A percentile compares a stretch with the other conserved stretches of the same genome.
These are phyloP conservation scores for Oegoconia quadripuncta DNA, from an alignment of 2,888 invertebrate genomes.

Conservation along the genomic window DNA sequence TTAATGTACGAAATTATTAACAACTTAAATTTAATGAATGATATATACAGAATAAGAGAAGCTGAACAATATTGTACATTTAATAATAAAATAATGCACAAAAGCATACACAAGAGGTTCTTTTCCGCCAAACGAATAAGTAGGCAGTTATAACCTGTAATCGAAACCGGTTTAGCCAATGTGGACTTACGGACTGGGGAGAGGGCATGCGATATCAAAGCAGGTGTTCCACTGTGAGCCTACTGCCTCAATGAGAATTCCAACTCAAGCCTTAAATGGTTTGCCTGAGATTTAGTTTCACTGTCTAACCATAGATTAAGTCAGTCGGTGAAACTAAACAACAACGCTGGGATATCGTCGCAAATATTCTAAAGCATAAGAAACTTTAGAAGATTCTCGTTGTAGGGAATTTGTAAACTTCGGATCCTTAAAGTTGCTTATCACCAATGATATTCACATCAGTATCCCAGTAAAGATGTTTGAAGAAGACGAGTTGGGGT, in stretches of 20 bases:
- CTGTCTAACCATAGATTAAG: conserved; percentile 18
- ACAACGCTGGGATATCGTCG: background rate
- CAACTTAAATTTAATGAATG: background rate
- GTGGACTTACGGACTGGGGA: conserved; percentile 69
- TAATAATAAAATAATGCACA: conserved; percentile 47
- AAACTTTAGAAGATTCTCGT: too few species aligned
- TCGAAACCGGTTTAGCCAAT: conserved; percentile 74
- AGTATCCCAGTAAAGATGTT: conserved; percentile 47
- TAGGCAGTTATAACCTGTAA: conserved; percentile 75
- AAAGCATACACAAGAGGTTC: conserved; percentile 55
- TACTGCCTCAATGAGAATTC: conserved; percentile 74
- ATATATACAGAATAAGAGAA: too few species aligned
- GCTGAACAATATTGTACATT: conserved; percentile 9
- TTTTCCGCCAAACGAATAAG: conserved; percentile 76
- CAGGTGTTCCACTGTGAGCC: conserved; percentile 70
- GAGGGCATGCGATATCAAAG: conserved; percentile 74
- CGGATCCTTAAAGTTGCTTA: conserved; percentile 20
- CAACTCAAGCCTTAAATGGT: conserved; percentile 60
- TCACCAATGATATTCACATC: conserved; percentile 54
- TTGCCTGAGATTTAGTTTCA: conserved; percentile 52
- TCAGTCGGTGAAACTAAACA: conserved; percentile 2
- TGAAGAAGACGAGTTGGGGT: conserved; percentile 53
- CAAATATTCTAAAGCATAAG: conserved; percentile 2
- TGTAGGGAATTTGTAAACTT: background rate
- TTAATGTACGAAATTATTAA: background rate